Percentiles rank a stretch among this genome's conserved stretches.
Evolutionary conservation across 1,140 invertebrate species (phyloP).

Genomic region (Drosophila obscura): DNA sequence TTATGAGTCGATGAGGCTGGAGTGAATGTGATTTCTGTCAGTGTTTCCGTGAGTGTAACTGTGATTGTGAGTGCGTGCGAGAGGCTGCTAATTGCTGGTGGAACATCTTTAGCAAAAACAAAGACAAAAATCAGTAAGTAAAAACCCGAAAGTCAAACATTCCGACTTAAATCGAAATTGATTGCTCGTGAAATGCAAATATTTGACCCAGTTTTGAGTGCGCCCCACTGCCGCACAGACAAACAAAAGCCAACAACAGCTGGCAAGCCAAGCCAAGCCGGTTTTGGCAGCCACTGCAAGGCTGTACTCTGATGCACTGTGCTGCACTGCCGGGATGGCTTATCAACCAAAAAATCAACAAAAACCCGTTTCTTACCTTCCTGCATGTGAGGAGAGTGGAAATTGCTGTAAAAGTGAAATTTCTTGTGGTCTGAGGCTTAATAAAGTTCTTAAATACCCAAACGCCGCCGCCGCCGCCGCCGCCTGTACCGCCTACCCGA

Average conservation of each 20-base stretch:
- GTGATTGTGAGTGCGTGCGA: constrained; percentile 5
- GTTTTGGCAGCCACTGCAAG: constrained; percentile 21
- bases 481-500: background rate
- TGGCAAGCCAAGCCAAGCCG: constrained; percentile 27
- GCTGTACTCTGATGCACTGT: constrained; percentile 7
- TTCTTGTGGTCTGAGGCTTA: constrained; percentile 26
- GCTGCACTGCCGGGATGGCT: constrained; percentile 24
- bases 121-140: constrained; percentile 36
- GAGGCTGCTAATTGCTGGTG: constrained; percentile 1
- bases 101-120: background rate
- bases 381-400: background rate
- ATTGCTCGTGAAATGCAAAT: constrained; percentile 55
- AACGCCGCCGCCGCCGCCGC: no score
- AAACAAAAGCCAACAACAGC: constrained; percentile 46
- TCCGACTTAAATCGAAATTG: constrained; percentile 9
- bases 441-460: constrained; percentile 47
- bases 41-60: background rate
- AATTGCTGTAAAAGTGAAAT: constrained; percentile 72
- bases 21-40: constrained; percentile 1
- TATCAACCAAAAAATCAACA: constrained; percentile 40
- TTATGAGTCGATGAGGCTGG: constrained; percentile 41
- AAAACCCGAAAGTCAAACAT: constrained; percentile 4
- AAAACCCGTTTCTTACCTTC: constrained; percentile 54
- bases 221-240: constrained; percentile 27
- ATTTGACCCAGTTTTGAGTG: constrained; percentile 65